Evolutionary conservation across 1,140 invertebrate species (phyloP).

Genomic region (Calephelis virginiensis): DNA sequence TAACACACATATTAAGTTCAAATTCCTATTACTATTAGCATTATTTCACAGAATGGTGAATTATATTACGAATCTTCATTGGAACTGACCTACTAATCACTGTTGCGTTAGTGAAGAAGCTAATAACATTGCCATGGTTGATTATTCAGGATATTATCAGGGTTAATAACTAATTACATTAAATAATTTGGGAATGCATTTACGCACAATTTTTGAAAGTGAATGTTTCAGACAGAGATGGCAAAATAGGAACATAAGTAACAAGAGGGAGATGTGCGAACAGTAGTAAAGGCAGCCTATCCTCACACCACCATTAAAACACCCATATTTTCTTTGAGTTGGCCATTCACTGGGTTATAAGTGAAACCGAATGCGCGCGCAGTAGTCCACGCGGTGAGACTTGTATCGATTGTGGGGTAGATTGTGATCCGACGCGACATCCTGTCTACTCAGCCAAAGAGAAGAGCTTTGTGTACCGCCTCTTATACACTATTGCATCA

Average conservation of each 20-base stretch:
- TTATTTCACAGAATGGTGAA: slow-evolving; percentile 18
- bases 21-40: slow-evolving; percentile 47
- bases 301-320: slow-evolving; percentile 45
- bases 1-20: slow-evolving; percentile 45
- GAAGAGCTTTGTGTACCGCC: slow-evolving; percentile 33
- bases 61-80: neutral
- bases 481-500: slow-evolving; percentile 33
- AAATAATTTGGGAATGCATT: slow-evolving; percentile 39
- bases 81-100: neutral
- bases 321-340: slow-evolving; percentile 49
- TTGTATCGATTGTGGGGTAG: slow-evolving; percentile 61
- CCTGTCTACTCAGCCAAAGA: slow-evolving; percentile 41
- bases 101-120: no score
- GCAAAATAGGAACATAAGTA: slow-evolving; percentile 19
- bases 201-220: slow-evolving; percentile 55
- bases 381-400: slow-evolving; percentile 41
- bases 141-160: no score
- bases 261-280: slow-evolving; percentile 47
- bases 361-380: slow-evolving; percentile 65
- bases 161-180: no score
- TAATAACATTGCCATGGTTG: no score
- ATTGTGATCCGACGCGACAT: slow-evolving; percentile 42
- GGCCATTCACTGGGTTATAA: slow-evolving; percentile 63
- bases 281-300: slow-evolving; percentile 61
- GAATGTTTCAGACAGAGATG: slow-evolving; percentile 49